Evolutionary conservation across 2,113 vertebrate genomes (phyloP), one percentile per base, ranked within the genome.

Genomic region (Anarrhichthys ocellatus): DNA sequence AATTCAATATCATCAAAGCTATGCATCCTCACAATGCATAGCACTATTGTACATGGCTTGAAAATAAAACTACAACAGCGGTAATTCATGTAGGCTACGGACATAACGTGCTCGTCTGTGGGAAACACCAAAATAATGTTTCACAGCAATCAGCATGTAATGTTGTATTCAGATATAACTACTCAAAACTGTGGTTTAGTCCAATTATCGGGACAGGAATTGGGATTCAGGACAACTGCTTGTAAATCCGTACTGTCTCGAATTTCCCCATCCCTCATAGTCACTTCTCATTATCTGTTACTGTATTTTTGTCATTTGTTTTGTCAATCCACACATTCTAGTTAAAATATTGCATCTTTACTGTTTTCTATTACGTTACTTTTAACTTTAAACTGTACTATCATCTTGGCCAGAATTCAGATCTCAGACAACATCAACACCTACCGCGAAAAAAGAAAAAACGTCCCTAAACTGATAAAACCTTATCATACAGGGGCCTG

Each of bases 401-500:
- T 71, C 2, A 46, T 11, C 50, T 72, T 85, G 18, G 34, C 15
- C 20, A 66, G 18, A 27, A 62, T 36, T 17, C 50, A 32, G n/a
- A 65, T 71, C 18, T 50, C 48, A 32, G 29, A 20, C 32, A 40
- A 81, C 6, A 59, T 38, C 36, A 73, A 27, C 56, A 66, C 58
- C 6, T 2, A 27, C 29, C 46, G 9, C 74, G 17, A 54, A 54
- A 27, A 58, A 24, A 69, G 40, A 50, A 50, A 20, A 42, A 48
- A 36, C 18, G 46, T 6, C 36, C 18, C 61, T 7, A 64, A 29
- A 73, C n/a, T 46, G 59, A 80, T 71, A 13, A 42, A 86, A 73
- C 81, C 75, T 34, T 78, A 63, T 78, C 48, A 46, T 20, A 17
- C 18, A n/a, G 20, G 29, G 38, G 36, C 36, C 58, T 11, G n/a